Base-by-base conservation (phyloP, 1,140 invertebrate species). In the Brachionus asplanchnoidis region DNA sequence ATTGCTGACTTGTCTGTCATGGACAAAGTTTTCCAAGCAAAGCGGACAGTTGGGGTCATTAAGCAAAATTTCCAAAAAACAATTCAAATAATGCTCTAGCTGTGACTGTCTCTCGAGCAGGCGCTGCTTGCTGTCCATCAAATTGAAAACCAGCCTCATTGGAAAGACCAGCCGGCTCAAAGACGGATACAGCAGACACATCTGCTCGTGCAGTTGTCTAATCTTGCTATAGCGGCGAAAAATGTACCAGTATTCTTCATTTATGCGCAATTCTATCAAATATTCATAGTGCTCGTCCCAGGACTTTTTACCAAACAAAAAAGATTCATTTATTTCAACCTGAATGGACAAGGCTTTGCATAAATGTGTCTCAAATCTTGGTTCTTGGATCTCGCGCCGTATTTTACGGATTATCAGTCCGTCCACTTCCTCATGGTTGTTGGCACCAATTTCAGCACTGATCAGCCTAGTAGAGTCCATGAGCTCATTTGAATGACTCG, bases 211-310 rank as follows among this genome's bases (percentile, higher is more conserved):
- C 9, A 77, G 20, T 50, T 77, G 73, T 12, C 73, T 23, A 6
- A 77, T 77, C 26, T 77, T 77, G n/a, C 73, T 77, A 32, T 77
- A 77, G 7, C 73, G 40, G 26, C 73, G 40, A 77, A 77, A 77
- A 32, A 77, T 77, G 42, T 46, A 50, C 73, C 73, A 77, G 26
- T 77, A 20, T 36, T 77, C 73, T 50, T 77, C 73, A 50, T 77
- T 77, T 50, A 77, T 4, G 14, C 73, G 40, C 20, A 77, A 50
- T 77, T 77, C 73, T 2, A 77, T 77, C 46, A 77, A 77, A 77
- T 77, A 77, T 1, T 77, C 73, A n/a, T 77, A 77, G n/a, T 77
- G 73, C 23, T 77, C 73, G 26, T 77, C 73, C 73, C 73, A 77
- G 20, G 73, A 77, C 20, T 77, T 77, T 77, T 77, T 77, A 17